Percentiles rank a stretch among this genome's conserved stretches.
Evolutionary conservation across 2,797 vertebrate genomes (phyloP).

Genomic region (Rallus crepitans): DNA sequence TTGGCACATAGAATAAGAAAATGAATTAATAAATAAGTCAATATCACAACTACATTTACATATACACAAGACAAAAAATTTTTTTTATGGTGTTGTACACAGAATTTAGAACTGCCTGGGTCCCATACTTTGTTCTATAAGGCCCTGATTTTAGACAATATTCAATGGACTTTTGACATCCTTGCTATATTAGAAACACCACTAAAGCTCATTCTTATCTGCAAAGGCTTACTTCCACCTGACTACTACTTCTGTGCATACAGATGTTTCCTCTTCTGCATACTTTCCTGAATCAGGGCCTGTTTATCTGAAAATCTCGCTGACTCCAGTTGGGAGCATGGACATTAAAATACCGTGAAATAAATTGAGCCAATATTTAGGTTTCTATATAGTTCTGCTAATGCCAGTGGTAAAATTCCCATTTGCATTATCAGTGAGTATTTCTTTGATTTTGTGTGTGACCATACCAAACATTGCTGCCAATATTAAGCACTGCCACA

Average conservation of each 20-base stretch:
- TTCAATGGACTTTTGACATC: background rate
- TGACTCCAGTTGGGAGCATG: background rate
- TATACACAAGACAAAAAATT: background rate
- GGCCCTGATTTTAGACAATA: background rate
- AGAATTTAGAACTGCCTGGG: background rate
- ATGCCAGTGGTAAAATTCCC: background rate
- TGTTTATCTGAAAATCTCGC: background rate
- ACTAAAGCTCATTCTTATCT: background rate
- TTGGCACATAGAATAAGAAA: conserved; percentile 60
- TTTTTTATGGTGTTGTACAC: background rate
- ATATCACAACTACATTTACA: conserved; percentile 71
- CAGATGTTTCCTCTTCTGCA: background rate
- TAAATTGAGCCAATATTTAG: background rate
- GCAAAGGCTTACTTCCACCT: background rate
- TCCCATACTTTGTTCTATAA: background rate
- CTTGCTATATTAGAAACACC: background rate
- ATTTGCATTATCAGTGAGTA: background rate
- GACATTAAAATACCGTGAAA: background rate
- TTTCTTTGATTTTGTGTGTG: background rate
- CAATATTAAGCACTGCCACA: background rate
- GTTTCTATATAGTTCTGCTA: background rate
- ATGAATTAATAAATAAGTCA: conserved; percentile 85
- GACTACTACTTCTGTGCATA: background rate
- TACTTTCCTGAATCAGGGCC: background rate
- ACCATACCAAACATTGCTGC: background rate